These are phyloP conservation scores for Thaumetopoea pityocampa DNA, from an alignment of 1,140 invertebrate genomes.

Conservation along the genomic window DNA sequence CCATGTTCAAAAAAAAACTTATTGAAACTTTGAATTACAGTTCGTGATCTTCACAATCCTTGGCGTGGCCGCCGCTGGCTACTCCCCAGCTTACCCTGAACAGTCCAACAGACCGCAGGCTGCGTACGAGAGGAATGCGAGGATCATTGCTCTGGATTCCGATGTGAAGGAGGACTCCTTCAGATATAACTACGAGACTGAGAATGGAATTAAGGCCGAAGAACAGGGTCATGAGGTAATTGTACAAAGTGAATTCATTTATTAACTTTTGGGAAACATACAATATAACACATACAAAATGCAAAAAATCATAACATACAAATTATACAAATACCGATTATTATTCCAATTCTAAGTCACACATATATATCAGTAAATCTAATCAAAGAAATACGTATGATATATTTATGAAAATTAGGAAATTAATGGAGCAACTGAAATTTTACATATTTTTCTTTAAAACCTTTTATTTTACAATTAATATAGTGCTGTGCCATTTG, in stretches of 20 bases:
- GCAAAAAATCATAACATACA: too few species aligned
- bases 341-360: too few species aligned
- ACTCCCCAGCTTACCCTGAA: constrained; percentile 39
- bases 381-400: too few species aligned
- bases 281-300: too few species aligned
- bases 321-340: too few species aligned
- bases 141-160: constrained; percentile 54
- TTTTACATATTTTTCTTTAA: too few species aligned
- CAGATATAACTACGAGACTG: constrained; percentile 65
- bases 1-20: neutral
- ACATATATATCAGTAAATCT: too few species aligned
- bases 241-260: neutral
- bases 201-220: constrained; percentile 66
- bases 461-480: too few species aligned
- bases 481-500: too few species aligned
- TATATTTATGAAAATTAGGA: too few species aligned
- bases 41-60: constrained; percentile 54
- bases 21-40: constrained; percentile 24
- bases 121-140: constrained; percentile 49
- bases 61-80: constrained; percentile 48
- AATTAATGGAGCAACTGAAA: too few species aligned
- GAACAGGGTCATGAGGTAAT: constrained; percentile 63
- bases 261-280: too few species aligned
- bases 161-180: constrained; percentile 64
- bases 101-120: constrained; percentile 59